A percentile compares a stretch with the other conserved stretches of the same genome.
Evolutionary conservation across 2,797 vertebrate species (phyloP).

Genomic region (Dryobates pubescens): DNA sequence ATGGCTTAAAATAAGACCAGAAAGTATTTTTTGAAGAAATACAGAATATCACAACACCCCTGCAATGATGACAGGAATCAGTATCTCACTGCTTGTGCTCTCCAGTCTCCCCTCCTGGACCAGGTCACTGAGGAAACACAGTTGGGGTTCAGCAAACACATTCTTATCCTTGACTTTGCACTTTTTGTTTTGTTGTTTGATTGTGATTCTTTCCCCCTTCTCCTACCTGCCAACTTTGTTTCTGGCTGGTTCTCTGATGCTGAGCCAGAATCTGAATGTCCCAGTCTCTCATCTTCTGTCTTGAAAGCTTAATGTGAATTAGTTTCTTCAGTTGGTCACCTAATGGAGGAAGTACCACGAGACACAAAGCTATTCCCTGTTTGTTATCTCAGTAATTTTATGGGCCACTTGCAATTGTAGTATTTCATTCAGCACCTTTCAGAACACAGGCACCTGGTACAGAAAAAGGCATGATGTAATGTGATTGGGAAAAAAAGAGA

Average conservation of each 20-base stretch:
- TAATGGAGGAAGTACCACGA: not conserved
- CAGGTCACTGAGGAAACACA: not conserved
- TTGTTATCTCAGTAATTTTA: not conserved
- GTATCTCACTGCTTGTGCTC: not conserved
- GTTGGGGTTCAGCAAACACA: not conserved
- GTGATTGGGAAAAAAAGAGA: not conserved
- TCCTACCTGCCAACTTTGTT: not conserved
- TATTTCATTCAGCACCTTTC: not conserved
- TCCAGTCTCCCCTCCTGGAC: not conserved
- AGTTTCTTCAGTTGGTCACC: not conserved
- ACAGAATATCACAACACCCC: not conserved
- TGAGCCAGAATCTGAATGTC: not conserved
- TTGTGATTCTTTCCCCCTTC: not conserved
- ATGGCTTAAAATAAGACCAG: not conserved
- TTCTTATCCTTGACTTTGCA: not conserved
- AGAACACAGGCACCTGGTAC: not conserved
- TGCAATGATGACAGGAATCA: not conserved
- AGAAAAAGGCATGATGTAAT: not conserved
- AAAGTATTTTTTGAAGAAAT: not conserved
- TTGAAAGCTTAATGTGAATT: constrained; percentile 5
- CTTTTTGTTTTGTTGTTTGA: not conserved
- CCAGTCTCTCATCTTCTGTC: not conserved
- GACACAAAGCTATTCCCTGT: not conserved
- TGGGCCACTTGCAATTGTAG: not conserved
- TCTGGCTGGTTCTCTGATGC: not conserved